Evolutionary conservation across 2,797 vertebrate species (phyloP).

Genomic region (Phrynocephalus forsythii): DNA sequence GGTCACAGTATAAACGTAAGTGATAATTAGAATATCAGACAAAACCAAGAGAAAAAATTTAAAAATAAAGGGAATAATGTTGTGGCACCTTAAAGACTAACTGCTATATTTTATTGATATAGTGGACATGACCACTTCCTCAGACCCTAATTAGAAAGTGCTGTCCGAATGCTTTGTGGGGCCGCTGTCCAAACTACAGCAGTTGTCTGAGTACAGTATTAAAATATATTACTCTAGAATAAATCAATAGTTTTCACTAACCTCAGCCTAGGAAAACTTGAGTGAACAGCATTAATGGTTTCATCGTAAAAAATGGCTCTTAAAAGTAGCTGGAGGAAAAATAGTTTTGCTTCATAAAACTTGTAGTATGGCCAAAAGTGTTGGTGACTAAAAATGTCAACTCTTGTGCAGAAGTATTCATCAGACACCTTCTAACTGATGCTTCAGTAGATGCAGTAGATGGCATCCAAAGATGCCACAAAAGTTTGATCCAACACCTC

Average conservation of each 20-base stretch:
- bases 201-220: slow-evolving; percentile 59
- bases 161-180: slow-evolving; percentile 14
- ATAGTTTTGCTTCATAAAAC: slow-evolving; percentile 51
- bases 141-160: slow-evolving; percentile 40
- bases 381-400: slow-evolving; percentile 43
- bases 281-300: slow-evolving; percentile 60
- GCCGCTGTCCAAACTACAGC: slow-evolving; percentile 55
- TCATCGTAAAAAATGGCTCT: slow-evolving; percentile 76
- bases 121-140: no score
- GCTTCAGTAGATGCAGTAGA: slow-evolving; percentile 30
- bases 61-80: no score
- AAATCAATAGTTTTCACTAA: slow-evolving; percentile 62
- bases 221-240: slow-evolving; percentile 71
- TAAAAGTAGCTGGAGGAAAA: slow-evolving; percentile 72
- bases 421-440: slow-evolving; percentile 25
- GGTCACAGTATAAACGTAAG: slow-evolving; percentile 61
- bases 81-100: no score
- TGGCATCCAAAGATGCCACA: slow-evolving; percentile 49
- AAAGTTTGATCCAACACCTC: not conserved
- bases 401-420: slow-evolving; percentile 43
- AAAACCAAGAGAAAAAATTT: no score
- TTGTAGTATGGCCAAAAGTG: slow-evolving; percentile 49
- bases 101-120: no score
- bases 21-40: not conserved
- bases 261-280: slow-evolving; percentile 61